Base-by-base conservation (phyloP, 2,888 invertebrate species). In the Drosophila bunnanda region DNA sequence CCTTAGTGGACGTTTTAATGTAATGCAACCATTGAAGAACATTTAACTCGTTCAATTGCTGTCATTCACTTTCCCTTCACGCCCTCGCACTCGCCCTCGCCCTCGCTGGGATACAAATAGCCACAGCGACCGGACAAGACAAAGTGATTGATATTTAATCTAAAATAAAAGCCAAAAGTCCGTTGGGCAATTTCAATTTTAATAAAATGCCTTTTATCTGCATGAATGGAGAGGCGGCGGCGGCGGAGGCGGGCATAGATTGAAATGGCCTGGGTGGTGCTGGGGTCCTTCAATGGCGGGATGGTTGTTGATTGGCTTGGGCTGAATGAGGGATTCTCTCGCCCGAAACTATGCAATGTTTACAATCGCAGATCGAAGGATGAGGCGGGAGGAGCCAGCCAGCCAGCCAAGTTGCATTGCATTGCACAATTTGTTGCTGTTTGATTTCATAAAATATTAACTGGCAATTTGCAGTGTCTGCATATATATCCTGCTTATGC, bases 401-500 rank as follows among this genome's bases (percentile, higher is more conserved):
- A 9, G 28, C 48, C 39, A n/a, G 64, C 64, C 64, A 64, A 65
- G 41, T 73, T 74, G 78, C 75, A 83, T 76, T 78, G 83, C 83
- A 72, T 54, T 69, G 70, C 75, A 74, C 83, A 88, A 86, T 84
- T 88, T 88, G 87, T 88, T 81, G 78, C 80, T 87, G 89, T 83
- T 88, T 83, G 79, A 87, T 72, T 81, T 77, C 75, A 84, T 85
- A 83, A 87, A 89, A 89, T 89, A 89, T 85, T 85, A 87, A 85
- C 89, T 75, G 41, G 80, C 87, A 87, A 88, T 81, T 82, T 88
- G 84, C 84, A 86, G 75, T 61, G 83, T 86, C 87, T 80, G 89
- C 80, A 88, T 78, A 69, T 52, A 68, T 46, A 41, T 62, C 32
- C 39, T 73, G 56, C 54, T 65, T 65, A 56, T 22, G 52, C 25